phyloP scores from a whole-genome alignment of 2,113 vertebrate species.

The Percopsis transmontana region DNA sequence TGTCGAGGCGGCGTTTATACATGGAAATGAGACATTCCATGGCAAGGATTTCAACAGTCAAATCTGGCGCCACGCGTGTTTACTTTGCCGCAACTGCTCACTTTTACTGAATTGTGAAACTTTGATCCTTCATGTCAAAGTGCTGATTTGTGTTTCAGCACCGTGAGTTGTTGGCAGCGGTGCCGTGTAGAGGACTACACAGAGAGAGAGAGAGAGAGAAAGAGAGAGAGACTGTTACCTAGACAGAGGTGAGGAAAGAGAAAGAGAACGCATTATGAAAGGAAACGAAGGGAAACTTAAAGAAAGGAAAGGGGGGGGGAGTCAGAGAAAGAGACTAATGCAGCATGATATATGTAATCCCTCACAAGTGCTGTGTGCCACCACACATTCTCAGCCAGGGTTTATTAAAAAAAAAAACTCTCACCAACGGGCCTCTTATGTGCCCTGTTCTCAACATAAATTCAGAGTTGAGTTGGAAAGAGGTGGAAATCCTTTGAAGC shows the following conservation, averaged over 20 bases:
- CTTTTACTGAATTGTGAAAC: constrained; percentile 42
- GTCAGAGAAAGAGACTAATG: constrained; percentile 21
- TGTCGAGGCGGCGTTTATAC: constrained; percentile 12
- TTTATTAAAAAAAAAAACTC: constrained; percentile 68
- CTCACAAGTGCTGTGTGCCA: constrained; percentile 60
- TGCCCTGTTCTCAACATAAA: constrained; percentile 52
- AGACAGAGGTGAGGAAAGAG: constrained; percentile 34
- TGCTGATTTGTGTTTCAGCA: constrained; percentile 29
- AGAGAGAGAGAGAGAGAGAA: background rate
- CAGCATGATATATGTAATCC: constrained; percentile 70
- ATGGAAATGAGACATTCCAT: constrained; percentile 30
- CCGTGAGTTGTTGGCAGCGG: constrained; percentile 27
- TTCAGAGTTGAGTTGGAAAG: constrained; percentile 20
- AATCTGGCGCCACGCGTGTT: constrained; percentile 30
- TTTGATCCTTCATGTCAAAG: constrained; percentile 47
- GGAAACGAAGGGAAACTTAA: background rate
- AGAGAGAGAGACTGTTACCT: background rate
- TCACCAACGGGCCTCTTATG: constrained; percentile 55
- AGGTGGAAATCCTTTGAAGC: background rate
- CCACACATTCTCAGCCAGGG: constrained; percentile 56
- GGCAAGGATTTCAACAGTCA: constrained; percentile 22
- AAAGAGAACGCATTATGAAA: background rate
- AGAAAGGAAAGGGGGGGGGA: background rate
- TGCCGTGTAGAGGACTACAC: constrained; percentile 24
- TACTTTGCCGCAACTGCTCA: constrained; percentile 49